Percentiles rank a stretch among this genome's conserved stretches.
Evolutionary conservation across 2,113 vertebrate species (phyloP).

Genomic region (Clarias batrachus): DNA sequence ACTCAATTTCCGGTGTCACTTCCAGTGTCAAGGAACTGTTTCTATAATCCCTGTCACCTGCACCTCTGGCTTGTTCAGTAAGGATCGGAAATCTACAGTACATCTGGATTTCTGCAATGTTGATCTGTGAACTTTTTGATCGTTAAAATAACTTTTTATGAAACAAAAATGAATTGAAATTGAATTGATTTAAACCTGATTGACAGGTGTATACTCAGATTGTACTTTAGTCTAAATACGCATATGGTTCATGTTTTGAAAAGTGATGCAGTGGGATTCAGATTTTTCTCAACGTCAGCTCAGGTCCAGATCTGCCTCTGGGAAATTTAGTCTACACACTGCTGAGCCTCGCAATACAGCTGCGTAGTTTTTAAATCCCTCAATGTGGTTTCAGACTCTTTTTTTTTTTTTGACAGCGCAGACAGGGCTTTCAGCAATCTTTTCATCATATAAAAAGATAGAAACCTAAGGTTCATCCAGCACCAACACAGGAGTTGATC

Average conservation of each 20-base stretch:
- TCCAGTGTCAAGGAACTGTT: not conserved
- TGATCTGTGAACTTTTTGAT: not conserved
- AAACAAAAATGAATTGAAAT: not conserved
- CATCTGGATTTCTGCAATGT: not conserved
- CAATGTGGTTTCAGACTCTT: constrained; percentile 12
- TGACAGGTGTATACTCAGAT: constrained; percentile 54
- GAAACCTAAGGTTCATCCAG: constrained; percentile 13
- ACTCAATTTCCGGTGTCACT: not conserved
- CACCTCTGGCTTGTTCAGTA: not conserved
- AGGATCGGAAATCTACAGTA: not conserved
- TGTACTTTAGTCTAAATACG: constrained; percentile 17
- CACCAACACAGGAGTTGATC: constrained; percentile 21
- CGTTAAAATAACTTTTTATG: not conserved
- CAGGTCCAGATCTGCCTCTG: constrained; percentile 44
- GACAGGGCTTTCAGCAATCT: constrained; percentile 21
- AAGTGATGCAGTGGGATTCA: constrained; percentile 37
- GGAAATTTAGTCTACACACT: constrained; percentile 12
- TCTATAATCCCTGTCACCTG: not conserved
- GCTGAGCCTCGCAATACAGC: constrained; percentile 12
- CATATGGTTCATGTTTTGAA: constrained; percentile 17
- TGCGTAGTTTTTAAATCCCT: constrained; percentile 10
- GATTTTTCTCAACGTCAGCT: constrained; percentile 25
- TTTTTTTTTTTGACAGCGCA: not conserved
- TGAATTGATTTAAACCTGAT: constrained; percentile 19
- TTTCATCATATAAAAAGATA: constrained; percentile 31